Conservation (phyloP, 2,113 vertebrate genomes). For the Salvator merianae region DNA sequence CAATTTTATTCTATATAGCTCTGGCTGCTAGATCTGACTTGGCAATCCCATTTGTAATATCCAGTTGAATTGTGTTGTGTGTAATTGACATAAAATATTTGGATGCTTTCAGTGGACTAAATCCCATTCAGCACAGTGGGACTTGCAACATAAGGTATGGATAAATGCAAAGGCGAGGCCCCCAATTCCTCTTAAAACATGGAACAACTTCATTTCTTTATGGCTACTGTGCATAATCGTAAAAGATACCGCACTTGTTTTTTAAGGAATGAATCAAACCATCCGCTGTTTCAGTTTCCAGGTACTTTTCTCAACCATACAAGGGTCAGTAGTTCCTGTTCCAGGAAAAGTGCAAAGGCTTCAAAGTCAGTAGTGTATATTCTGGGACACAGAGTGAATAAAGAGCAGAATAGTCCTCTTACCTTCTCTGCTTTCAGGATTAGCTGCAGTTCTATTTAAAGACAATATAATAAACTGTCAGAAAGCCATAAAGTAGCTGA, state of each 20-base stretch:
- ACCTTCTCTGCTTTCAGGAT: accelerated
- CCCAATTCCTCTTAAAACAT: background rate
- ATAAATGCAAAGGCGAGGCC: background rate
- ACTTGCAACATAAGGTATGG: background rate
- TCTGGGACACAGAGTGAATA: background rate
- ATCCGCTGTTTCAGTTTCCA: background rate
- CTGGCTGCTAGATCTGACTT: background rate
- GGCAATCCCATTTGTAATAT: background rate
- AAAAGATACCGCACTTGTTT: background rate
- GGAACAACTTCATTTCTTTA: background rate
- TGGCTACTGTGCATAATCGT: background rate
- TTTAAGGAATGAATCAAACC: background rate
- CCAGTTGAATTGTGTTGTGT: background rate
- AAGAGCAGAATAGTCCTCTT: background rate
- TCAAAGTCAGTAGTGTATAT: no score
- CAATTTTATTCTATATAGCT: background rate
- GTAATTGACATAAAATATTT: no score
- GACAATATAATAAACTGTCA: background rate
- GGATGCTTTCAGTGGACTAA: background rate
- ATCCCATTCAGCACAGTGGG: background rate
- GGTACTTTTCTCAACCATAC: no score
- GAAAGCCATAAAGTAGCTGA: constrained; percentile 37
- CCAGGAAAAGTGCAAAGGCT: background rate
- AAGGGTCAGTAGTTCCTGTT: background rate
- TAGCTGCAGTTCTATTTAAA: constrained; percentile 6